These are phyloP conservation scores for Arctocebus calabarensis DNA, from an alignment of 2,797 vertebrate genomes.

Conservation along the genomic window DNA sequence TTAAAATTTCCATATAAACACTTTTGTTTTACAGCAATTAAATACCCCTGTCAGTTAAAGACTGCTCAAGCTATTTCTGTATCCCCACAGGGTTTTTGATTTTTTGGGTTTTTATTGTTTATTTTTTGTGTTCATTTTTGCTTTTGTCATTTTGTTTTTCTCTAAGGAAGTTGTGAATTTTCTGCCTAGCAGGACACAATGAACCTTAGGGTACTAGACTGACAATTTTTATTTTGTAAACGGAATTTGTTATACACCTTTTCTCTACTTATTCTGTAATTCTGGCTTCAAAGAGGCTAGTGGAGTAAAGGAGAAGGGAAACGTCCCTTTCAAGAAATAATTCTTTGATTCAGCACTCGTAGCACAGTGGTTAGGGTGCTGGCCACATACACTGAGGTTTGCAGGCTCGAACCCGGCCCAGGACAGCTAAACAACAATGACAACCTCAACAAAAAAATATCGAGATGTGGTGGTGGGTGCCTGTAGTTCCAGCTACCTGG, in stretches of 20 bases:
- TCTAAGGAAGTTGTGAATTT: constrained; percentile 41
- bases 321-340: background rate
- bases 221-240: constrained; percentile 29
- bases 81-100: background rate
- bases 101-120: background rate
- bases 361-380: too few species aligned
- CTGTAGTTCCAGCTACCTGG: too few species aligned
- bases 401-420: too few species aligned
- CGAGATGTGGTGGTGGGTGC: too few species aligned
- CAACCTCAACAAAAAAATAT: too few species aligned
- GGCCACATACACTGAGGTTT: too few species aligned
- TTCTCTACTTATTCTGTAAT: background rate
- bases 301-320: background rate
- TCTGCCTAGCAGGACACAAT: background rate
- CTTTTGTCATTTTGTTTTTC: constrained; percentile 32
- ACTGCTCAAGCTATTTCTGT: constrained; percentile 31
- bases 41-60: constrained; percentile 26
- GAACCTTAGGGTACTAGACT: background rate
- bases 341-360: background rate
- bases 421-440: too few species aligned
- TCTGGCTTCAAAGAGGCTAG: constrained; percentile 42
- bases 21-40: constrained; percentile 59
- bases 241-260: background rate
- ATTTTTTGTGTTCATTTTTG: background rate
- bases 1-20: constrained; percentile 53